Evolutionary conservation across 2,797 vertebrate genomes (phyloP).

Genomic region (Sebastes taczanowskii): DNA sequence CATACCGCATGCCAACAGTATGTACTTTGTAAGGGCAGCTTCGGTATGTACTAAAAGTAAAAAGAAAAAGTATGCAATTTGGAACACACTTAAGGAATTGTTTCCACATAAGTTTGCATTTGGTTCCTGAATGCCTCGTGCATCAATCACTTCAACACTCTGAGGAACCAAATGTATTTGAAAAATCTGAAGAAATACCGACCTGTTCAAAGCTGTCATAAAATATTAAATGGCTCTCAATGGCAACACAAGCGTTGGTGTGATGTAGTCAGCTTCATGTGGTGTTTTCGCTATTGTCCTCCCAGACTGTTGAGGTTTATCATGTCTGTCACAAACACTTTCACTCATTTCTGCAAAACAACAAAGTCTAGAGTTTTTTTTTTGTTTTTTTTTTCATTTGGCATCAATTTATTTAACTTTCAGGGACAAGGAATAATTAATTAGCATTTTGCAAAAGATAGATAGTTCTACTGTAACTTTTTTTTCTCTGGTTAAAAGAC

Average conservation of each 20-base stretch:
- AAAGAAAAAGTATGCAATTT: too few species aligned
- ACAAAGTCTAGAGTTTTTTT: background rate
- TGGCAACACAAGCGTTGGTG: background rate
- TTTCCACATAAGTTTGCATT: too few species aligned
- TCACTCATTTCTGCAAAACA: conserved; percentile 4
- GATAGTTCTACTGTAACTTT: conserved; percentile 70
- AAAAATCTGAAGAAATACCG: background rate
- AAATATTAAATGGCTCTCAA: background rate
- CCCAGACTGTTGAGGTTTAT: background rate
- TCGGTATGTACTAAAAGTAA: too few species aligned
- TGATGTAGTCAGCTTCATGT: background rate
- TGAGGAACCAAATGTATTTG: background rate
- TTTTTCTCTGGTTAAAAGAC: conserved; percentile 74
- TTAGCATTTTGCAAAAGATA: conserved; percentile 80
- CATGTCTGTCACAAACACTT: background rate
- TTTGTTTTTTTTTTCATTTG: conserved; percentile 59
- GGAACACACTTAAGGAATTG: too few species aligned
- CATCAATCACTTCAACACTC: background rate
- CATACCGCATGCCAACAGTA: too few species aligned
- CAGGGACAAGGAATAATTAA: conserved; percentile 64
- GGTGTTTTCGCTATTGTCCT: background rate
- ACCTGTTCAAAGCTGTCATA: background rate
- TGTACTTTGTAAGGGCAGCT: too few species aligned
- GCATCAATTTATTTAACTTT: conserved; percentile 80
- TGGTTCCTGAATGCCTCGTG: background rate